Percentiles rank a stretch among this genome's conserved stretches.
Conservation (phyloP, 2,888 invertebrate species). For the Leptopterna dolabrata region DNA sequence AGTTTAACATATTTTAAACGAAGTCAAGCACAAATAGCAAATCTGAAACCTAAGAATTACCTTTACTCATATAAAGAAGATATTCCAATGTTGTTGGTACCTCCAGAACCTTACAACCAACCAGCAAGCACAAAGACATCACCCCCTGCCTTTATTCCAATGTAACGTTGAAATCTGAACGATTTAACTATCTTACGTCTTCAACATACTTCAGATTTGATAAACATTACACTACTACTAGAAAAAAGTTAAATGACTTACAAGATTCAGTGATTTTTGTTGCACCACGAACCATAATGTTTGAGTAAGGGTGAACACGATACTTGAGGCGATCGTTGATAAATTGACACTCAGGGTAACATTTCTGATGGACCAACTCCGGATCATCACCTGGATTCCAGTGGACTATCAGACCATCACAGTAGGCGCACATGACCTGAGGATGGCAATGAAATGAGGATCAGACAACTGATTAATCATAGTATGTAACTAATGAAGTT, state of each 20-base stretch:
- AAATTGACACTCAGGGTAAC: constrained; percentile 71
- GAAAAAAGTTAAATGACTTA: background rate
- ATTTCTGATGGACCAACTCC: constrained; percentile 75
- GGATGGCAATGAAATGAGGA: background rate
- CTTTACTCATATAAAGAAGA: too few relatives aligned
- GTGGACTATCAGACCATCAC: constrained; percentile 76
- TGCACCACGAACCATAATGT: background rate
- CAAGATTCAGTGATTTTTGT: background rate
- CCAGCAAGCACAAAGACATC: too few relatives aligned
- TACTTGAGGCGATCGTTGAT: constrained; percentile 42
- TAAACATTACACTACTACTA: too few relatives aligned
- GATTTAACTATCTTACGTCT: too few relatives aligned
- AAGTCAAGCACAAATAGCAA: too few relatives aligned
- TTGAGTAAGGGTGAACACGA: constrained; percentile 11
- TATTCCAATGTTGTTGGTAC: too few relatives aligned
- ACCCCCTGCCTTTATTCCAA: too few relatives aligned
- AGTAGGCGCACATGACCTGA: constrained; percentile 84
- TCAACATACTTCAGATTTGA: too few relatives aligned
- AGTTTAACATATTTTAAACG: too few relatives aligned
- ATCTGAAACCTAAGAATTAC: too few relatives aligned
- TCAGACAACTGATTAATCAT: constrained; percentile 24
- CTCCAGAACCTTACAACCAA: too few relatives aligned
- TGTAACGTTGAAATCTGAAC: too few relatives aligned
- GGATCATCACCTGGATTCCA: constrained; percentile 80
- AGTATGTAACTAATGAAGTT: background rate